phyloP scores from a whole-genome alignment of 2,113 vertebrate species.

The Hippocampus mohnikei region DNA sequence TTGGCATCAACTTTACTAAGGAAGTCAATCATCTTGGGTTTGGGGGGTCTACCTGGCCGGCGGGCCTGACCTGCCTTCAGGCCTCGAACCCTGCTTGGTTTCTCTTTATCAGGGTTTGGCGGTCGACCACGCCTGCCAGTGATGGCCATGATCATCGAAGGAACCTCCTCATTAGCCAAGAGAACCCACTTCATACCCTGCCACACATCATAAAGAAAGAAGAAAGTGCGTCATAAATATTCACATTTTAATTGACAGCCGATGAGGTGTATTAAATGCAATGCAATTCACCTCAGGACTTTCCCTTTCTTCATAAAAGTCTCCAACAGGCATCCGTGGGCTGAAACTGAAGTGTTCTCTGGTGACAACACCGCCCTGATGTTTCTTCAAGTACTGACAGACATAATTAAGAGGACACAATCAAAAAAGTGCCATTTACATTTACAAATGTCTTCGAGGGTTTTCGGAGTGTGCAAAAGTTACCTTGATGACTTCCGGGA shows the following conservation, averaged over 20 bases:
- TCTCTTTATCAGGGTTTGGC: constrained; percentile 87
- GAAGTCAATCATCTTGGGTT: constrained; percentile 81
- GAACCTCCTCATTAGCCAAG: constrained; percentile 88
- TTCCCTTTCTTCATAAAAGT: constrained; percentile 93
- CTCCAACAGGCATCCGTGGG: constrained; percentile 93
- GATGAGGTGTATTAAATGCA: not conserved
- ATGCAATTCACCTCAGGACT: constrained; percentile 76
- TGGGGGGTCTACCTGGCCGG: constrained; percentile 86
- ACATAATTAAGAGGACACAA: not conserved
- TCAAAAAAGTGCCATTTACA: not conserved
- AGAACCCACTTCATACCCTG: constrained; percentile 87
- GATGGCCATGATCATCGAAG: constrained; percentile 94
- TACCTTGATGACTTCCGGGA: constrained; percentile 94
- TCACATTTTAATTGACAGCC: not conserved
- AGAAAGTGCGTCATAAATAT: not conserved
- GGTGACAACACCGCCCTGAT: constrained; percentile 79
- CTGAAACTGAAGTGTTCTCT: constrained; percentile 98
- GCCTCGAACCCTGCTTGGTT: constrained; percentile 61
- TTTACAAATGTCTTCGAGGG: not conserved
- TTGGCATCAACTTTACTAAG: constrained; percentile 86
- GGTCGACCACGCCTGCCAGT: constrained; percentile 91
- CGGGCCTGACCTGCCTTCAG: constrained; percentile 66
- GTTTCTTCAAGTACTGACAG: constrained; percentile 85
- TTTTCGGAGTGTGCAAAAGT: not conserved
- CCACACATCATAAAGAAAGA: not conserved